A percentile compares a stretch with the other conserved stretches of the same genome.
Evolutionary conservation across 2,888 invertebrate species (phyloP).

Genomic region (Sepioteuthis lessoniana): DNA sequence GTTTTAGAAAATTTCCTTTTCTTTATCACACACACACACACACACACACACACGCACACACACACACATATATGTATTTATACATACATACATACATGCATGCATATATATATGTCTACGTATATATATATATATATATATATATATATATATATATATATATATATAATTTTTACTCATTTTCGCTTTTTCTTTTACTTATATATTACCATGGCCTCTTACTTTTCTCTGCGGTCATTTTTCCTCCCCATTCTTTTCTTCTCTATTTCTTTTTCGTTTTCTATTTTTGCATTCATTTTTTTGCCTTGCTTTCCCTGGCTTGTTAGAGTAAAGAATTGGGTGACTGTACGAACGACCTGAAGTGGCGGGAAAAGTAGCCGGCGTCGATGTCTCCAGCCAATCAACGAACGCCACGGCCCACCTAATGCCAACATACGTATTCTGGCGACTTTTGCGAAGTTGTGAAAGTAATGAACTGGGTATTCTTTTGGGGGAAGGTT

Average conservation of each 20-base stretch:
- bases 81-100: too few species aligned
- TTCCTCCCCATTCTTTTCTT: too few species aligned
- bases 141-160: too few species aligned
- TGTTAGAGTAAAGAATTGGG: conserved; percentile 20
- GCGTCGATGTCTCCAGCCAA: neutral
- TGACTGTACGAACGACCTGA: neutral
- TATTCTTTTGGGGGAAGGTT: neutral
- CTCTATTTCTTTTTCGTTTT: neutral
- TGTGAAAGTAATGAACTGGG: conserved; percentile 33
- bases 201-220: neutral
- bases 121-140: too few species aligned
- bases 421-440: neutral
- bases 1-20: neutral
- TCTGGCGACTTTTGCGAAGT: neutral
- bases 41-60: too few species aligned
- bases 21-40: too few species aligned
- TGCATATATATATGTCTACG: too few species aligned
- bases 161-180: neutral
- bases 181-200: neutral
- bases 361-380: neutral
- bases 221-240: neutral
- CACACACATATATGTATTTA: too few species aligned
- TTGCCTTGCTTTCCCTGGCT: neutral
- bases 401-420: conserved; percentile 33
- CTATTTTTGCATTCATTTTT: neutral